Conservation (phyloP, 2,888 invertebrate genomes). For the Piscicola geometra region DNA sequence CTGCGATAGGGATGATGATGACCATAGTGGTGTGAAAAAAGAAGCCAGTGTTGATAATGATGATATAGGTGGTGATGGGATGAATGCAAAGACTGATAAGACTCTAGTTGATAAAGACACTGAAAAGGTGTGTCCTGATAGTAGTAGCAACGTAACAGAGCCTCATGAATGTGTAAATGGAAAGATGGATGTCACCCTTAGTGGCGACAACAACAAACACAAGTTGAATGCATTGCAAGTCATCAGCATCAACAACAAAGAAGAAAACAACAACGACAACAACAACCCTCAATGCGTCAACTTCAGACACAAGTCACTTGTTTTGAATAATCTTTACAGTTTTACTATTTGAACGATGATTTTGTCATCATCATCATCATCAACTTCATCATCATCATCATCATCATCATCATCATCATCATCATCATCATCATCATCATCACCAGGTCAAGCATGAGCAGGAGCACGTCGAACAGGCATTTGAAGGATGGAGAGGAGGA, state of each 20-base stretch:
- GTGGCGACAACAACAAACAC: not conserved
- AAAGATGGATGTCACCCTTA: not conserved
- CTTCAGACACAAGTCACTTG: not conserved
- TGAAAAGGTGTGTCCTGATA: no score
- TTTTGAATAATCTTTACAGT: not conserved
- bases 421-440: conserved; percentile 17
- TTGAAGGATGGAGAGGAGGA: conserved; percentile 1
- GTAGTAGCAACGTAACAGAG: no score
- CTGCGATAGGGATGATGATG: conserved; percentile 7
- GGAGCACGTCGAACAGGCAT: not conserved
- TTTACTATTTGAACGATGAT: no score
- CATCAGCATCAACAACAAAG: not conserved
- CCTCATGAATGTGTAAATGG: no score
- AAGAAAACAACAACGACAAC: not conserved
- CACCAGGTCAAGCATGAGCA: not conserved
- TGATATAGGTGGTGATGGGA: conserved; percentile 3
- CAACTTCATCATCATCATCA: conserved; percentile 18
- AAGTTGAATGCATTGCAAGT: not conserved
- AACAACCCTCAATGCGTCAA: not conserved
- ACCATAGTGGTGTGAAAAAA: not conserved
- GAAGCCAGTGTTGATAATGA: conserved; percentile 8
- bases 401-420: conserved; percentile 19
- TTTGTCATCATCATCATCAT: conserved; percentile 22
- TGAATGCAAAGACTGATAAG: not conserved
- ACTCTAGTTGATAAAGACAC: no score